phyloP scores from a whole-genome alignment of 2,113 vertebrate species.

The Cyanoliseus patagonus region DNA sequence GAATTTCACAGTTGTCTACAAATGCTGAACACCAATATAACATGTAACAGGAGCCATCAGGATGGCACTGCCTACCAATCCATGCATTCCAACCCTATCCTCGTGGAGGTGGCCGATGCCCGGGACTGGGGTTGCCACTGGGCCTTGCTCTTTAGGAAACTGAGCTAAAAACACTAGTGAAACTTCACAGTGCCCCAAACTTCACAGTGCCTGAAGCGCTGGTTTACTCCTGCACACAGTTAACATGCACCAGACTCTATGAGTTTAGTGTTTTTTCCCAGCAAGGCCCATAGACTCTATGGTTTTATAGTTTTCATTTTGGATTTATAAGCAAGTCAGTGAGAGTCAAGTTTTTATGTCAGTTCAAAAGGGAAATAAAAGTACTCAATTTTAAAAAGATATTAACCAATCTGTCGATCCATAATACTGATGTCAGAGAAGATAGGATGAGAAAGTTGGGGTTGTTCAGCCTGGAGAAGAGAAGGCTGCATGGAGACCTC shows the following conservation, averaged over 20 bases:
- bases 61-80: background rate
- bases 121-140: background rate
- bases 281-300: background rate
- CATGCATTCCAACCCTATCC: background rate
- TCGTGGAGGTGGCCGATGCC: background rate
- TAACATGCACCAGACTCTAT: background rate
- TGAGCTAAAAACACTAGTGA: background rate
- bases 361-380: constrained; percentile 2
- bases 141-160: background rate
- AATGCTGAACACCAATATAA: background rate
- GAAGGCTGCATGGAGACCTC: no score
- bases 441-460: no score
- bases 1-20: background rate
- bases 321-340: background rate
- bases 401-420: background rate
- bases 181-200: background rate
- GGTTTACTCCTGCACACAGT: background rate
- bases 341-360: background rate
- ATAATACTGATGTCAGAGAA: background rate
- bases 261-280: background rate
- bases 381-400: background rate
- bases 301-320: background rate
- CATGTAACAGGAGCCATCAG: background rate
- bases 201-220: background rate
- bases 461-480: no score